phyloP scores from a whole-genome alignment of 2,113 vertebrate species.

The Urocitellus parryii region DNA sequence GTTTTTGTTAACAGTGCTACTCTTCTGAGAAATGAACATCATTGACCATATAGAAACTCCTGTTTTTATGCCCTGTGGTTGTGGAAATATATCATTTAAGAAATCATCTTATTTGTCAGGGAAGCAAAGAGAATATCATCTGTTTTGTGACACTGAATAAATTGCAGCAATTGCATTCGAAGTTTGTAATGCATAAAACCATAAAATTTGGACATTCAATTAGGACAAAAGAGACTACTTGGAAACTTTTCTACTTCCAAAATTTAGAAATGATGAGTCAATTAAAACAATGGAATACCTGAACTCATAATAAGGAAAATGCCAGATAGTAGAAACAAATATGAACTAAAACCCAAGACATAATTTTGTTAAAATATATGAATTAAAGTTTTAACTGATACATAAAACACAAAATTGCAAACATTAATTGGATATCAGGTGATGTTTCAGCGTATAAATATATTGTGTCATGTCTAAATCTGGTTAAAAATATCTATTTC shows the following conservation, averaged over 20 bases:
- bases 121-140: not conserved
- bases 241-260: not conserved
- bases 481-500: not conserved
- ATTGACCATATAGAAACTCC: not conserved
- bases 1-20: not conserved
- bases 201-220: not conserved
- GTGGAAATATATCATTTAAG: conserved; percentile 53
- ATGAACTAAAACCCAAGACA: not conserved
- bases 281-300: not conserved
- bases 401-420: not conserved
- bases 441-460: not conserved
- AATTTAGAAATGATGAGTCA: conserved; percentile 16
- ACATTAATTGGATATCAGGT: not conserved
- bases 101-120: conserved; percentile 57
- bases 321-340: not conserved
- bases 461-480: not conserved
- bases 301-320: not conserved
- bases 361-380: not conserved
- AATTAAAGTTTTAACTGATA: not conserved
- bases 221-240: not conserved
- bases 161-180: not conserved
- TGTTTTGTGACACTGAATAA: conserved; percentile 55
- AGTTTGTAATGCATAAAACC: not conserved
- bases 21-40: not conserved
- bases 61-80: not conserved